Evolutionary conservation across 2,797 vertebrate species (phyloP).

Genomic region (Leptoclinus maculatus): DNA sequence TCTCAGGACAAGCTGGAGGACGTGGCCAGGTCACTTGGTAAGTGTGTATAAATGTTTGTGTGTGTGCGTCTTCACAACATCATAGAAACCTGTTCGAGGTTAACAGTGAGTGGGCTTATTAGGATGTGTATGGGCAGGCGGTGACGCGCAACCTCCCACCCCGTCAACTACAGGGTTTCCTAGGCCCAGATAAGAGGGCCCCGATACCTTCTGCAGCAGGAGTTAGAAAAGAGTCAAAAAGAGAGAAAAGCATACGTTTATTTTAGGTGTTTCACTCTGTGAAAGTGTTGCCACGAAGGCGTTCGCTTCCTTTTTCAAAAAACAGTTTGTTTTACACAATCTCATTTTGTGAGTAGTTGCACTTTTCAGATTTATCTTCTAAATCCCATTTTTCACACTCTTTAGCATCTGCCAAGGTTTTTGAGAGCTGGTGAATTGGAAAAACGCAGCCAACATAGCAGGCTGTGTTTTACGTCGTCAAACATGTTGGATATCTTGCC

Average conservation of each 20-base stretch:
- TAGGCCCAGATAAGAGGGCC: background rate
- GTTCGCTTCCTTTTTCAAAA: no score
- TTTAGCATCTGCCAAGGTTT: no score
- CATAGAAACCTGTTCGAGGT: slow-evolving; percentile 55
- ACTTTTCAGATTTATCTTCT: no score
- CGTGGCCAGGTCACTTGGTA: slow-evolving; percentile 90
- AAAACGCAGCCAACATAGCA: no score
- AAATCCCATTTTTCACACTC: no score
- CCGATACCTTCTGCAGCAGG: background rate
- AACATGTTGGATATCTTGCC: background rate
- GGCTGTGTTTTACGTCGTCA: background rate
- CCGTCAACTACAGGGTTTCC: slow-evolving; percentile 27
- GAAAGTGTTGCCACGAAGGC: no score
- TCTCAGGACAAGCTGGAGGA: slow-evolving; percentile 94
- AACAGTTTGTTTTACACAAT: no score
- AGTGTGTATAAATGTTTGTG: slow-evolving; percentile 51
- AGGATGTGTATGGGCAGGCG: slow-evolving; percentile 46
- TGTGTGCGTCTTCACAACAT: slow-evolving; percentile 24
- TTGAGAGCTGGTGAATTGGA: no score
- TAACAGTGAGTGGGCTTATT: slow-evolving; percentile 44
- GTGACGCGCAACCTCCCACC: slow-evolving; percentile 43
- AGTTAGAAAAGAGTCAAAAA: background rate
- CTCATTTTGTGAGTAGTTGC: no score
- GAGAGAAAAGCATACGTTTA: background rate
- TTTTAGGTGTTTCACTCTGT: background rate